Evolutionary conservation across 2,888 invertebrate genomes (phyloP).

Genomic region (Cancer borealis): DNA sequence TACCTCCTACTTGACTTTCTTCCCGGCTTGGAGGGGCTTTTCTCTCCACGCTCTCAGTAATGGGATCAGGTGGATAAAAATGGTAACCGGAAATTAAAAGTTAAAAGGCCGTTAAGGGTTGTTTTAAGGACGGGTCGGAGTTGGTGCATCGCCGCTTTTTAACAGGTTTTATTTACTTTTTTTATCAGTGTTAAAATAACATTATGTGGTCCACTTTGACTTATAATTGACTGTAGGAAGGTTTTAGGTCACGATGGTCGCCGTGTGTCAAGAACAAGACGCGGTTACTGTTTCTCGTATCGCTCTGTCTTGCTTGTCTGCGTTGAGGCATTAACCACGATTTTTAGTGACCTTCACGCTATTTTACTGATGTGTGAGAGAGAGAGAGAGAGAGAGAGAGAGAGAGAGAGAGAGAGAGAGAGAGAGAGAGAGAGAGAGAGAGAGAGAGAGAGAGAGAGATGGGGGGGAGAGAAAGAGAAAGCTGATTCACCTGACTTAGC

Average conservation of each 20-base stretch:
- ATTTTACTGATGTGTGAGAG: no score
- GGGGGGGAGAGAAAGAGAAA: background rate
- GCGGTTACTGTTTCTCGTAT: no score
- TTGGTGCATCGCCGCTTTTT: background rate
- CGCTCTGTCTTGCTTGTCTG: no score
- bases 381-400: no score
- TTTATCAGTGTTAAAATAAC: background rate
- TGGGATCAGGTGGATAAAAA: slow-evolving; percentile 24
- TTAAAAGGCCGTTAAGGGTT: background rate
- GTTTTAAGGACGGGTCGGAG: background rate
- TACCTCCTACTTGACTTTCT: background rate
- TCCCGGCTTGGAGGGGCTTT: background rate
- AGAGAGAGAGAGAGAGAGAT: slow-evolving; percentile 4
- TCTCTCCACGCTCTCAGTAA: background rate
- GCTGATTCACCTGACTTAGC: no score
- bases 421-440: background rate
- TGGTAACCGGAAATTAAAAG: slow-evolving; percentile 29
- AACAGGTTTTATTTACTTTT: background rate
- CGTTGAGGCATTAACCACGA: no score
- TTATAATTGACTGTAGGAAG: background rate
- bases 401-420: no score
- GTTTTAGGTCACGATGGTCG: background rate
- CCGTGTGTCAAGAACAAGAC: no score
- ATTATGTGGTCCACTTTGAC: background rate
- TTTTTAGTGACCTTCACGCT: no score